Evolutionary conservation across 1,140 invertebrate species (phyloP).

Genomic region (Drosophila kikkawai): DNA sequence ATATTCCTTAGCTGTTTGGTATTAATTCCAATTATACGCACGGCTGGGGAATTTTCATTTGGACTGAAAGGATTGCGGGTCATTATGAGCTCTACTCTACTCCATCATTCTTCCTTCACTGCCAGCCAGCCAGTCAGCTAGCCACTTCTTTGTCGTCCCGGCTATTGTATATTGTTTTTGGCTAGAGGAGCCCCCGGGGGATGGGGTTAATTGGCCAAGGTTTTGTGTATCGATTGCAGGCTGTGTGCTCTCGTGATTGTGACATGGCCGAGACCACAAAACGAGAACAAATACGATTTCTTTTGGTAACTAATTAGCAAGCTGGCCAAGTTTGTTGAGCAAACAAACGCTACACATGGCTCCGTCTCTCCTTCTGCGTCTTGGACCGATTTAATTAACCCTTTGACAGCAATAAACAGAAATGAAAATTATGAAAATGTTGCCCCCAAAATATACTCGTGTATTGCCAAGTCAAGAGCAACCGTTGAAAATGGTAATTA

Average conservation of each 20-base stretch:
- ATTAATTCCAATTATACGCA: conserved; percentile 84
- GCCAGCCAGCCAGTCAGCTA: conserved; percentile 2
- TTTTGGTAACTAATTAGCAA: conserved; percentile 75
- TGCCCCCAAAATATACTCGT: conserved; percentile 19
- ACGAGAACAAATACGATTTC: conserved; percentile 72
- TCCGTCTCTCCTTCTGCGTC: background rate
- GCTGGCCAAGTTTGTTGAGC: conserved; percentile 52
- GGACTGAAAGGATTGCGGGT: conserved; percentile 78
- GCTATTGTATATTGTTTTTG: conserved; percentile 48
- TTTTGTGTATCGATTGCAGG: conserved; percentile 48
- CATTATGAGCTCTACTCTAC: conserved; percentile 61
- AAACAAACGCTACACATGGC: conserved; percentile 5
- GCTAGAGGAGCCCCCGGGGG: conserved; percentile 12
- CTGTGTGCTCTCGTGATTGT: conserved; percentile 38
- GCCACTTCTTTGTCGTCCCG: conserved; percentile 12
- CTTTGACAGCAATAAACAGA: conserved; percentile 52
- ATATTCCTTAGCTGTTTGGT: conserved; percentile 69
- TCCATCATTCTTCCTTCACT: conserved; percentile 60
- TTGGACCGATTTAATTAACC: conserved; percentile 45
- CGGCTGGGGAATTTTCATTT: conserved; percentile 80
- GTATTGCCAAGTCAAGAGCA: conserved; percentile 30
- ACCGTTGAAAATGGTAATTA: conserved; percentile 13
- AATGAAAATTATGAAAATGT: conserved; percentile 53
- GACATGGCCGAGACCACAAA: conserved; percentile 52
- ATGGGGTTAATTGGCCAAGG: conserved; percentile 57